Evolutionary conservation across 2,888 invertebrate species (phyloP), one percentile per base, ranked within the genome.

Genomic region (Drosophila prolongata): DNA sequence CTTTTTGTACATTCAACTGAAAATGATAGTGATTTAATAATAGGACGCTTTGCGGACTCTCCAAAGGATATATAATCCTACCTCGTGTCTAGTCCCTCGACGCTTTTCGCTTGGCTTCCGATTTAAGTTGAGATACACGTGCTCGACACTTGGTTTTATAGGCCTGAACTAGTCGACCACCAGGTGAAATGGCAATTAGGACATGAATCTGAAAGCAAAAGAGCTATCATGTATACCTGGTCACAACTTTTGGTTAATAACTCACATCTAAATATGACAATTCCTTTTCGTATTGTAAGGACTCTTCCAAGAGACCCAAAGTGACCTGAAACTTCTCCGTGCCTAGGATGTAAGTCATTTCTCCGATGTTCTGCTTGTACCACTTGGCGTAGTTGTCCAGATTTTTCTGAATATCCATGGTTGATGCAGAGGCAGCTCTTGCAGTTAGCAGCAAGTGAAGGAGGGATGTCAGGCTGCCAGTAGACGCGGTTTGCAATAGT

Each of bases 351-450:
- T 89, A 90, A 24, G 90, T 91, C 91, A 92, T 92, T 76, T 92
- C 91, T 1, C 90, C 90, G 38, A 92, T 89, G 40, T 91, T 79
- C 16, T 85, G 86, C 40, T 92, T 92, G 53, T 91, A 92, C 92
- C 92, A 92, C 27, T 87, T 83, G 5, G 90, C 88, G 69, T 91
- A 91, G 24, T 85, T 80, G n/a, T 89, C 81, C 46, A 90, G 66
- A 78, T 90, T 90, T 30, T 70, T 71, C 13, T 77, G 55, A 53
- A 90, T 73, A 76, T 84, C 79, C 74, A 87, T 74, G 1, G 91
- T 89, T 0, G 75, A 80, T 1, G 92, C 91, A 1, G 79, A 77
- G 1, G 90, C 78, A 27, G 87, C 89, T 11, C 92, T 88, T 4
- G 90, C 89, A 0, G 90, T 90, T 0, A 92, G 65, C 35, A 92